phyloP scores from a whole-genome alignment of 2,888 invertebrate species.

The Pantelozetes paolii region DNA sequence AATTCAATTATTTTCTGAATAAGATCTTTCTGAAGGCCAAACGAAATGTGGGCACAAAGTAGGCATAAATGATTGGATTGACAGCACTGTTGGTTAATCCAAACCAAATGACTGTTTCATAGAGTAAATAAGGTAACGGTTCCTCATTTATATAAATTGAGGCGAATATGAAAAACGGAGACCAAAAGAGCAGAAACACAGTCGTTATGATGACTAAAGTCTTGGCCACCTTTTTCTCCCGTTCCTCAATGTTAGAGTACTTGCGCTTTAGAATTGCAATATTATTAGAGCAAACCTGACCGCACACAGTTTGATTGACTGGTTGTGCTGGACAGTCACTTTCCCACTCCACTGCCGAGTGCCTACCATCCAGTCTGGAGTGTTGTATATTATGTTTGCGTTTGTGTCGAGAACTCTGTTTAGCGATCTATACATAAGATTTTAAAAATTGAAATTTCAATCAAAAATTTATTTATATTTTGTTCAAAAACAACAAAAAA shows the following conservation, averaged over 20 bases:
- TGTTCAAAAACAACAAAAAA: too few species aligned
- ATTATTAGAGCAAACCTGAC: background rate
- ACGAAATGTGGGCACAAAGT: conserved; percentile 30
- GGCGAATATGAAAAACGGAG: background rate
- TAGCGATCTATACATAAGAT: background rate
- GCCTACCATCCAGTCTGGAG: background rate
- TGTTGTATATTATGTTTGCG: conserved; percentile 11
- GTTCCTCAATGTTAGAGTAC: background rate
- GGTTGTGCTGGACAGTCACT: background rate
- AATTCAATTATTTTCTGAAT: conserved; percentile 9
- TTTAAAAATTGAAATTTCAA: background rate
- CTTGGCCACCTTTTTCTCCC: conserved; percentile 9
- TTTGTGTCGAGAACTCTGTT: background rate
- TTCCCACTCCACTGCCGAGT: background rate
- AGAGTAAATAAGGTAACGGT: background rate
- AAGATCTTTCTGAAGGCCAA: conserved; percentile 14
- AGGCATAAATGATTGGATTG: conserved; percentile 32
- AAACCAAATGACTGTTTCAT: background rate
- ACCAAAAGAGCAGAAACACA: conserved; percentile 13
- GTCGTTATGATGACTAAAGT: conserved; percentile 1
- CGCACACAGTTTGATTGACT: background rate
- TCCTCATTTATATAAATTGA: background rate
- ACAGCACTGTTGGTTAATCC: background rate
- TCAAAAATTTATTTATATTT: too few species aligned
- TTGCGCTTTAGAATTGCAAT: background rate